phyloP scores from a whole-genome alignment of 2,113 vertebrate species.

The Miniopterus natalensis region DNA sequence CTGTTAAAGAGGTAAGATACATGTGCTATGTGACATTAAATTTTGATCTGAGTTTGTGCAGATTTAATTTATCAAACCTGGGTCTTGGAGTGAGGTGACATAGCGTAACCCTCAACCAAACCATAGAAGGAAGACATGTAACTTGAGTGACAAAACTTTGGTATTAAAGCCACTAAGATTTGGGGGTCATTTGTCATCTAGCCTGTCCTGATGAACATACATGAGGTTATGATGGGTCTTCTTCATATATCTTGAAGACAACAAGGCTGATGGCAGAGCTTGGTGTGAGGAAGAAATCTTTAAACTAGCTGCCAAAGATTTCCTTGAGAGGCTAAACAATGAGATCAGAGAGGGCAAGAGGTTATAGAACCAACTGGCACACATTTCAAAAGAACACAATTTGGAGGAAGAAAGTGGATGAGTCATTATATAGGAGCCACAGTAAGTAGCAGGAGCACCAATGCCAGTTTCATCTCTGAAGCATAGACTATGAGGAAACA shows the following conservation, averaged over 20 bases:
- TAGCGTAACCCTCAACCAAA: background rate
- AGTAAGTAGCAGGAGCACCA: background rate
- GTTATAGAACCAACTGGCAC: background rate
- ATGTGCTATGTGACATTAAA: background rate
- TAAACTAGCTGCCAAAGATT: background rate
- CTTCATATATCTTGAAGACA: background rate
- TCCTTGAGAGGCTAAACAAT: background rate
- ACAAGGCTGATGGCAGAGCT: background rate
- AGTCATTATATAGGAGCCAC: background rate
- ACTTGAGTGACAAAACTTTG: background rate
- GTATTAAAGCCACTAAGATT: background rate
- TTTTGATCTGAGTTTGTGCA: background rate
- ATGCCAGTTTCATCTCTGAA: background rate
- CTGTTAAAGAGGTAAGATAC: background rate
- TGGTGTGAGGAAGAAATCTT: background rate
- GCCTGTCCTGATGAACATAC: background rate
- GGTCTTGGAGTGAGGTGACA: background rate
- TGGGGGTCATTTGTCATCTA: background rate
- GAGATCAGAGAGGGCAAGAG: background rate
- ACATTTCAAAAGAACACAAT: background rate
- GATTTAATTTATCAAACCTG: conserved; percentile 28
- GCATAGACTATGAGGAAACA: background rate
- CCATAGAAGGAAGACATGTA: background rate
- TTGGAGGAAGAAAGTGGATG: background rate
- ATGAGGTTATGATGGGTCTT: background rate